Conservation (phyloP, 1,140 invertebrate species). For the Tetranychus cinnabarinus region DNA sequence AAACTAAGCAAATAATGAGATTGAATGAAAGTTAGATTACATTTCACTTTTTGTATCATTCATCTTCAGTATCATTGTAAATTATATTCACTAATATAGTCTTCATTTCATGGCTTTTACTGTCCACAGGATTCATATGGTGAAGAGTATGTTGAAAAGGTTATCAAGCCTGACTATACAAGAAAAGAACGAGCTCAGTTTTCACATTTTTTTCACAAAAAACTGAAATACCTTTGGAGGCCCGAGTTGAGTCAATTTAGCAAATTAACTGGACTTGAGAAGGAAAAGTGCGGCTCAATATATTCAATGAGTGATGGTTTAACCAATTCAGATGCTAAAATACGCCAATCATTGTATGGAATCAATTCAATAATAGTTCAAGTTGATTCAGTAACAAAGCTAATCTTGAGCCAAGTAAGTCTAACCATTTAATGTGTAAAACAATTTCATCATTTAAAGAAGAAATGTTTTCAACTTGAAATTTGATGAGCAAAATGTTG, state of each 20-base stretch:
- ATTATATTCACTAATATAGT: no score
- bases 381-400: slow-evolving; percentile 15
- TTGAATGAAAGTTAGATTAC: no score
- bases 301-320: slow-evolving; percentile 13
- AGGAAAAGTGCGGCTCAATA: slow-evolving; percentile 12
- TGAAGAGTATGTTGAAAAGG: slow-evolving; percentile 11
- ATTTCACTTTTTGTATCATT: no score
- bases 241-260: slow-evolving; percentile 14
- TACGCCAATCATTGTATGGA: slow-evolving; percentile 13
- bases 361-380: slow-evolving; percentile 17
- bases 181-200: not conserved
- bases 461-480: no score
- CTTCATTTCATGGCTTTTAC: no score
- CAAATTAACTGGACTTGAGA: slow-evolving; percentile 15
- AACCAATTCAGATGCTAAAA: slow-evolving; percentile 7
- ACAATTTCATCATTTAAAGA: no score
- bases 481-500: no score
- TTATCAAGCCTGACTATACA: slow-evolving; percentile 1
- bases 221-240: slow-evolving; percentile 22
- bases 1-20: no score
- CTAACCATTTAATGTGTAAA: not conserved
- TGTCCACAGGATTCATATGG: slow-evolving; percentile 6
- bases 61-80: no score
- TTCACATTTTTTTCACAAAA: slow-evolving; percentile 19
- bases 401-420: slow-evolving; percentile 16